Evolutionary conservation across 2,888 invertebrate species (phyloP).

Genomic region (Scelioninae gen. 1): DNA sequence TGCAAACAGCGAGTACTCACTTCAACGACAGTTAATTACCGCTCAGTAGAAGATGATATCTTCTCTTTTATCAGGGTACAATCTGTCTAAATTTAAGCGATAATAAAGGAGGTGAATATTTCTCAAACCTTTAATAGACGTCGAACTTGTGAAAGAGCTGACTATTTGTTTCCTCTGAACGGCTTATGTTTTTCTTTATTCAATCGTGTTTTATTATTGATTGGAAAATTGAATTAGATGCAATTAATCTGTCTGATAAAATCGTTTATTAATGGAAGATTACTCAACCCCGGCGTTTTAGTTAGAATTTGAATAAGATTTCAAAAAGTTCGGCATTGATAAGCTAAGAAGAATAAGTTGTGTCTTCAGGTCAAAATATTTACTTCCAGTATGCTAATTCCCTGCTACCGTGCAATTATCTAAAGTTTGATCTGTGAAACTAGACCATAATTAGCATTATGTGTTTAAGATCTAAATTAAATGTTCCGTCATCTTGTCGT

Average conservation of each 20-base stretch:
- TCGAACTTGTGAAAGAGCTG: conserved; percentile 20
- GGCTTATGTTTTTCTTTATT: conserved; percentile 8
- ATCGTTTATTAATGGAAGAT: conserved; percentile 3
- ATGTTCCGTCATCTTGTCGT: conserved; percentile 15
- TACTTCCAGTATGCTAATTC: conserved; percentile 8
- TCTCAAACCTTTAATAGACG: conserved; percentile 35
- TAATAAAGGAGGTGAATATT: conserved; percentile 56
- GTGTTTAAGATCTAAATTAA: conserved; percentile 17
- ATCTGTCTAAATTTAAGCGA: conserved; percentile 60
- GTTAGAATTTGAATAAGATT: not conserved
- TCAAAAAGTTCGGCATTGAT: conserved; percentile 7
- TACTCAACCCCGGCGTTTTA: not conserved
- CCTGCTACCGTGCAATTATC: conserved; percentile 20
- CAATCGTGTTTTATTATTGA: conserved; percentile 17
- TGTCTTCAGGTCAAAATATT: conserved; percentile 6
- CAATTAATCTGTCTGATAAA: conserved; percentile 9
- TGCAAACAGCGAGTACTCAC: conserved; percentile 74
- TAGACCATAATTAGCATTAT: conserved; percentile 28
- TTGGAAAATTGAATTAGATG: conserved; percentile 35
- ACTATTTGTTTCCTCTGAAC: not conserved
- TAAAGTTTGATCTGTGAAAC: conserved; percentile 8
- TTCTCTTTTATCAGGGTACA: conserved; percentile 59
- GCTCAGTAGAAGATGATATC: conserved; percentile 59
- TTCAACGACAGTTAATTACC: conserved; percentile 70
- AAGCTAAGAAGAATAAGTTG: too few species aligned